Percentiles rank a stretch among this genome's conserved stretches.
Evolutionary conservation across 2,888 invertebrate species (phyloP).

Genomic region (Mimas tiliae): DNA sequence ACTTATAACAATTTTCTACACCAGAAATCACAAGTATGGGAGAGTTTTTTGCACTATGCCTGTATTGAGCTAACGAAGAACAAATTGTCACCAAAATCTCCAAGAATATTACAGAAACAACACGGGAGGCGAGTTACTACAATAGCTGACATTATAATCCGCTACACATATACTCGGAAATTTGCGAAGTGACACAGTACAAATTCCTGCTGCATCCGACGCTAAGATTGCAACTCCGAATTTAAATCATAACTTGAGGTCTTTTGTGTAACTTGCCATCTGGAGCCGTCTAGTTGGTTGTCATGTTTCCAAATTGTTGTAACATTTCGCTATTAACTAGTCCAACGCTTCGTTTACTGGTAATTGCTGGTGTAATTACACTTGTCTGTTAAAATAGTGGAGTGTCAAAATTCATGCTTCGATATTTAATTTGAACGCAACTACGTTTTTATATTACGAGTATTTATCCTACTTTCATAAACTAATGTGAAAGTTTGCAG

Average conservation of each 20-base stretch:
- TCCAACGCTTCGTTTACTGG: conserved; percentile 28
- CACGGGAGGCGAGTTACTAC: not conserved
- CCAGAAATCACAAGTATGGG: too few relatives aligned
- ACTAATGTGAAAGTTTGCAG: too few relatives aligned
- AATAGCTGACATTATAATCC: conserved; percentile 11
- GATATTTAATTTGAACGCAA: not conserved
- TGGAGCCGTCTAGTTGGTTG: conserved; percentile 43
- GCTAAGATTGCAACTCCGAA: conserved; percentile 51
- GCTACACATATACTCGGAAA: not conserved
- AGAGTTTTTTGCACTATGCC: too few relatives aligned
- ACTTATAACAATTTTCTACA: too few relatives aligned
- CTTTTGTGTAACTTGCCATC: conserved; percentile 60
- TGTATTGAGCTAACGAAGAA: not conserved
- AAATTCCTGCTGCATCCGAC: conserved; percentile 49
- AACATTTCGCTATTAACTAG: conserved; percentile 30
- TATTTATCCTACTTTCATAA: too few relatives aligned
- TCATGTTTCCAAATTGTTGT: conserved; percentile 37
- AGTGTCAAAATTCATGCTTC: not conserved
- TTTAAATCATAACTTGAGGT: conserved; percentile 50
- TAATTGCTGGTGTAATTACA: conserved; percentile 38
- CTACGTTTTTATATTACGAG: too few relatives aligned
- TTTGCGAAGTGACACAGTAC: conserved; percentile 13
- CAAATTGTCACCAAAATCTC: not conserved
- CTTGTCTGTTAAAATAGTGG: conserved; percentile 10
- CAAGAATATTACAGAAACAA: not conserved